These are phyloP conservation scores for Nesidiocoris tenuis DNA, from an alignment of 2,888 invertebrate species.

Conservation along the genomic window DNA sequence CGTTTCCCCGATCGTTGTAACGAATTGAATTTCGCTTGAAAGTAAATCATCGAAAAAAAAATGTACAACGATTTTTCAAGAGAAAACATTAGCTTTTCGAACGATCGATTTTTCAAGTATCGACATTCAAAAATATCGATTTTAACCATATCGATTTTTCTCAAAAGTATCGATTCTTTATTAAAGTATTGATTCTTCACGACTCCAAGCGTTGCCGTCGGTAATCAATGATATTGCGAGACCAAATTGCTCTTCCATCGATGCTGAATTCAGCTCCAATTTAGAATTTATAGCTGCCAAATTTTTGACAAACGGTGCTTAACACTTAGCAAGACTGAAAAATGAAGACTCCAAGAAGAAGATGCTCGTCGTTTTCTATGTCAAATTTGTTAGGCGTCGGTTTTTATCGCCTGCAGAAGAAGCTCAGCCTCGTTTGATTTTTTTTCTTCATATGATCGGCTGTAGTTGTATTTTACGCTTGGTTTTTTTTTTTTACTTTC, in stretches of 20 bases:
- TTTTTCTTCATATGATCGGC: slow-evolving; percentile 21
- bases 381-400: slow-evolving; percentile 26
- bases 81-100: too few relatives aligned
- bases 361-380: slow-evolving; percentile 7
- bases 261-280: not conserved
- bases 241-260: not conserved
- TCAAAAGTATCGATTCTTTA: too few relatives aligned
- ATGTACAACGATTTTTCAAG: not conserved
- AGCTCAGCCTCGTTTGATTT: not conserved
- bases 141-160: too few relatives aligned
- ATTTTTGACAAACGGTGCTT: too few relatives aligned
- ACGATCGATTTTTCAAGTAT: too few relatives aligned
- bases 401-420: not conserved
- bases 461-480: slow-evolving; percentile 10
- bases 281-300: slow-evolving; percentile 18
- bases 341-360: slow-evolving; percentile 37
- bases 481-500: slow-evolving; percentile 9
- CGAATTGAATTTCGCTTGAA: not conserved
- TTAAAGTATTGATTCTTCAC: too few relatives aligned
- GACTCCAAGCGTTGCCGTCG: too few relatives aligned
- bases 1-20: not conserved
- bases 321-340: slow-evolving; percentile 29
- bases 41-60: not conserved
- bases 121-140: too few relatives aligned
- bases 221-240: too few relatives aligned